These are phyloP conservation scores for Protomyctophum bolini DNA, from an alignment of 2,113 vertebrate species.

Conservation along the genomic window DNA sequence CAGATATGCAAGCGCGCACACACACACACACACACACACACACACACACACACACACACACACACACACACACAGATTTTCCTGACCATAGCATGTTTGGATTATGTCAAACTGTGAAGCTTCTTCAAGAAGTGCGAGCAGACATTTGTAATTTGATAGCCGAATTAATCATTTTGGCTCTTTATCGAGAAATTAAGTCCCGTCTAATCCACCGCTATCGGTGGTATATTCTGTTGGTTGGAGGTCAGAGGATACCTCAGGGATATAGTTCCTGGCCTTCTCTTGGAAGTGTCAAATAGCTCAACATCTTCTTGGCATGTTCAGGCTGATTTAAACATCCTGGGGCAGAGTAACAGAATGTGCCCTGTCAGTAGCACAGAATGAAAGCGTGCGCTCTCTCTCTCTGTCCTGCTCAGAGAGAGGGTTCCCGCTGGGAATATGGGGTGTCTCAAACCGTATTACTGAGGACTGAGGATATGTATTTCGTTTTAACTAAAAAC, in stretches of 20 bases:
- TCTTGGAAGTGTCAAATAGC: constrained; percentile 2
- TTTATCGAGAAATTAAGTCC: not conserved
- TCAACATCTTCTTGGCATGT: constrained; percentile 4
- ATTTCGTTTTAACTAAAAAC: not conserved
- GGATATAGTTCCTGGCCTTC: not conserved
- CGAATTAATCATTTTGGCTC: not conserved
- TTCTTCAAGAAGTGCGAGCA: not conserved
- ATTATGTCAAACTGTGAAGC: not conserved
- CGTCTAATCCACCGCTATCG: constrained; percentile 3
- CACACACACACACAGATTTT: not conserved
- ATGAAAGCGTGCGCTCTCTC: constrained; percentile 35
- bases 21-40: not conserved
- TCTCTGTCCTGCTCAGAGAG: too few species aligned
- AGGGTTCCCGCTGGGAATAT: too few species aligned
- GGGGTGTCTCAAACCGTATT: too few species aligned
- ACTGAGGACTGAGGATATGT: not conserved
- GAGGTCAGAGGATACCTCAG: not conserved
- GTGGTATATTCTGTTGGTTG: not conserved
- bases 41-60: not conserved
- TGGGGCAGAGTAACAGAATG: constrained; percentile 27
- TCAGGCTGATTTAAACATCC: constrained; percentile 27
- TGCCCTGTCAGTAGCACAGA: constrained; percentile 28
- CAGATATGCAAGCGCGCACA: constrained; percentile 23
- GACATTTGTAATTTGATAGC: not conserved
- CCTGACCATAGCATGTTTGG: not conserved